A percentile compares a stretch with the other conserved stretches of the same genome.
Evolutionary conservation across 2,113 vertebrate species (phyloP).

Genomic region (Myotis yumanensis): DNA sequence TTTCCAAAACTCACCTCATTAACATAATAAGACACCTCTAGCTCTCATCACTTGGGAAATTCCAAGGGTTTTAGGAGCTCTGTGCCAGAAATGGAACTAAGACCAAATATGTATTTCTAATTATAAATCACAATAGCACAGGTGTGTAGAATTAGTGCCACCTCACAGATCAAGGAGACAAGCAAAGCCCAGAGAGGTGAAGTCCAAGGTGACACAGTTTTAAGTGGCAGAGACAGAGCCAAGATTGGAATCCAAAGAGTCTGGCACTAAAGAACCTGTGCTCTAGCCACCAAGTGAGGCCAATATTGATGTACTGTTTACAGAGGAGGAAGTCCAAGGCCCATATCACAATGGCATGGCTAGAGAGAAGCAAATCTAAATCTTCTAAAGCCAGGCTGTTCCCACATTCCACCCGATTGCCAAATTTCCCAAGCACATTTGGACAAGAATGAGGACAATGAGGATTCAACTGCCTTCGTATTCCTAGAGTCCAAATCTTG

Average conservation of each 20-base stretch:
- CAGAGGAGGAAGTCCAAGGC: neutral
- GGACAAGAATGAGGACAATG: neutral
- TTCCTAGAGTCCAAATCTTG: neutral
- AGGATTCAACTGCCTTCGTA: neutral
- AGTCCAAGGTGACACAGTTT: neutral
- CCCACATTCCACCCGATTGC: neutral
- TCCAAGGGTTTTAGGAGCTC: neutral
- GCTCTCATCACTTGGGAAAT: neutral
- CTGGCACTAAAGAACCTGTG: neutral
- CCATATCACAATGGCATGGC: neutral
- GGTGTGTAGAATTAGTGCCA: neutral
- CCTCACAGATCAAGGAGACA: conserved; percentile 6
- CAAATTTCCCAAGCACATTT: neutral
- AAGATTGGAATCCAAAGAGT: neutral
- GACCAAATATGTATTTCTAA: neutral
- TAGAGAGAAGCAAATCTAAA: neutral
- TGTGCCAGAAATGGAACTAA: neutral
- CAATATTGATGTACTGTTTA: neutral
- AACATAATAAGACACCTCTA: neutral
- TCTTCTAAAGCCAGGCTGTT: neutral
- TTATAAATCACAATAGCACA: neutral
- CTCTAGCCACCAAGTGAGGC: neutral
- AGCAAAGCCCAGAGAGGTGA: neutral
- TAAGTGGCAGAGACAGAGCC: neutral
- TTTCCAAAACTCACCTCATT: neutral